Conservation (phyloP, 2,888 invertebrate species). For the Mythimna albipuncta region DNA sequence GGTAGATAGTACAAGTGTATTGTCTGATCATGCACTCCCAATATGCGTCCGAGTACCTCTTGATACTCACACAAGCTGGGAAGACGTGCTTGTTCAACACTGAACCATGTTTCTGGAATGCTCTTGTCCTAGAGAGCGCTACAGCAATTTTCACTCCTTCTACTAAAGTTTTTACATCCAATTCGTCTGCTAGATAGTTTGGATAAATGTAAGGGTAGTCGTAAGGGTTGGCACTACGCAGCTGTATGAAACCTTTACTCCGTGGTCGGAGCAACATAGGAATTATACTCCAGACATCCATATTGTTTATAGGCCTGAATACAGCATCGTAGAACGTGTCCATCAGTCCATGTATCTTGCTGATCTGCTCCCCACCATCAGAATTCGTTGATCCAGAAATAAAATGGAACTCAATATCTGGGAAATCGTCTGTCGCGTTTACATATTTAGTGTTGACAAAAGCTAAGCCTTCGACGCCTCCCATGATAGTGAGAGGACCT, state of each 20-base stretch:
- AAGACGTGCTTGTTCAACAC: slow-evolving; percentile 93
- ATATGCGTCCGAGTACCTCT: slow-evolving; percentile 93
- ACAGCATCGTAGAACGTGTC: slow-evolving; percentile 94
- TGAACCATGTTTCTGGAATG: slow-evolving; percentile 94
- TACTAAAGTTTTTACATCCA: slow-evolving; percentile 94
- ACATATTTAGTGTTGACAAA: slow-evolving; percentile 97
- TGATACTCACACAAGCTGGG: slow-evolving; percentile 94
- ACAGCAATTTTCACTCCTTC: slow-evolving; percentile 97
- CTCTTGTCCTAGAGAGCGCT: slow-evolving; percentile 94
- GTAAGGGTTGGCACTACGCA: slow-evolving; percentile 96
- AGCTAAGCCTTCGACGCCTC: slow-evolving; percentile 97
- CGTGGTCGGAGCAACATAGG: slow-evolving; percentile 96
- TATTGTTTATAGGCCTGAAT: slow-evolving; percentile 94
- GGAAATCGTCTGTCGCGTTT: slow-evolving; percentile 95
- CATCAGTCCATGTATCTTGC: slow-evolving; percentile 94
- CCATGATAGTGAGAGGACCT: slow-evolving; percentile 96
- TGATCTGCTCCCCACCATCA: slow-evolving; percentile 95
- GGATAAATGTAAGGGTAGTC: slow-evolving; percentile 97
- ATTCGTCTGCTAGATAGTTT: slow-evolving; percentile 95
- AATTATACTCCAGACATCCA: slow-evolving; percentile 96
- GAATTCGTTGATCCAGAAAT: slow-evolving; percentile 96
- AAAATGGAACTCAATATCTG: slow-evolving; percentile 97
- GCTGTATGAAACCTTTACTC: slow-evolving; percentile 95
- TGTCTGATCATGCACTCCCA: slow-evolving; percentile 97
- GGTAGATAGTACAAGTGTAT: slow-evolving; percentile 96